Percentiles rank a stretch among this genome's conserved stretches.
Conservation (phyloP, 2,888 invertebrate species). For the Aspidiotus rigidus region DNA sequence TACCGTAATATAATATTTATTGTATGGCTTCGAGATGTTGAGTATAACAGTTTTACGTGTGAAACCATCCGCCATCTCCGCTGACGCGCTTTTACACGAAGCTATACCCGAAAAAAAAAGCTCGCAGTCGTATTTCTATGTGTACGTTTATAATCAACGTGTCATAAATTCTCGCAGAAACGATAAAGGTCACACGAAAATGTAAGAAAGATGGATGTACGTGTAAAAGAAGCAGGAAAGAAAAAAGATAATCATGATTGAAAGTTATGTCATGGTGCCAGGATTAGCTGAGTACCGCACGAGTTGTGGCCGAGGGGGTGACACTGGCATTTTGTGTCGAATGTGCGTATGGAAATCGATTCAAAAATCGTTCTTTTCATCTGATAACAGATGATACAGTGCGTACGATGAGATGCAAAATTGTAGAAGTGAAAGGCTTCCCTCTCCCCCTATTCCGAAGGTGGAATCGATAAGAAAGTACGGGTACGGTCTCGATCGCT, state of each 20-base stretch:
- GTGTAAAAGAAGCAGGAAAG: background rate
- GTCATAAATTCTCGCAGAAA: conserved; percentile 28
- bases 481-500: too few species aligned
- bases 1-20: too few species aligned
- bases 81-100: background rate
- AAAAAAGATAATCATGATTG: conserved; percentile 27
- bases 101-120: background rate
- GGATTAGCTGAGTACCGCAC: conserved; percentile 21
- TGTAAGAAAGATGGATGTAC: too few species aligned
- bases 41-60: conserved; percentile 26
- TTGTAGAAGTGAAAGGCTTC: too few species aligned
- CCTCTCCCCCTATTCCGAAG: too few species aligned
- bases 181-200: conserved; percentile 27
- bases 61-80: conserved; percentile 16
- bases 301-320: background rate
- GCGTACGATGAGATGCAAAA: too few species aligned
- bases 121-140: background rate
- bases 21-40: conserved; percentile 14
- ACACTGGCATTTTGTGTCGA: too few species aligned
- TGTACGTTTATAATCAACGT: conserved; percentile 22
- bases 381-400: too few species aligned
- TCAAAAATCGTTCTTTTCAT: too few species aligned
- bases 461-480: too few species aligned
- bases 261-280: conserved; percentile 29
- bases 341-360: too few species aligned